Evolutionary conservation across 2,113 vertebrate species (phyloP), one percentile per base, ranked within the genome.

Genomic region (Mus pahari): DNA sequence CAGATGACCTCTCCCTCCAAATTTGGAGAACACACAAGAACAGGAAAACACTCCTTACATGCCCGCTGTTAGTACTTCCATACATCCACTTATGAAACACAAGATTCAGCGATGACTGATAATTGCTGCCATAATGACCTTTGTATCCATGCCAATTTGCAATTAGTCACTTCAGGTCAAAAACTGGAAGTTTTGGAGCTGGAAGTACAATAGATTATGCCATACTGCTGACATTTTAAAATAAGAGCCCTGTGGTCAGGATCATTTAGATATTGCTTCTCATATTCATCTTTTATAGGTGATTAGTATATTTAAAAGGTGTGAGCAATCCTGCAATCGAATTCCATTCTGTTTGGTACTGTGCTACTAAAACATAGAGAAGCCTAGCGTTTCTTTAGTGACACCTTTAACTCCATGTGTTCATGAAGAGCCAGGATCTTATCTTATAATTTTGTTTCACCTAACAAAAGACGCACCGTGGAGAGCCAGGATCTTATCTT

Each of bases 151-250:
- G 88, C 88, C 94, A 97, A 95, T 94, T 95, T 91, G 39, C 81
- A 97, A 82, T 96, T 95, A 96, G 71, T 64, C 86, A 58, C 95
- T 94, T 90, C 55, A 58, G 73, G 90, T 26, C 31, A 88, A 94
- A 97, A 96, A 94, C n/a, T 17, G 48, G 75, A 92, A 94, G 24
- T 62, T 89, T 92, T 68, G 86, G 86, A 73, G 20, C 53, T 90
- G 77, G 77, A 94, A 81, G 60, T 22, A 60, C 58, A n/a, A 71
- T 93, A 50, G 39, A 81, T 55, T 79, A 11, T 42, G 26, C 33
- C n/a, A 66, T 53, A 89, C 70, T 53, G 36, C 42, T 71, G 75
- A 28, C 58, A 12, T 11, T 82, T 36, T 79, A 1, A 87, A 92
- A 83, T 12, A 90, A 94, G 79, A 55, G 36, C 87, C 39, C 75